phyloP scores from a whole-genome alignment of 2,888 invertebrate species.

The Electrophaes corylata region DNA sequence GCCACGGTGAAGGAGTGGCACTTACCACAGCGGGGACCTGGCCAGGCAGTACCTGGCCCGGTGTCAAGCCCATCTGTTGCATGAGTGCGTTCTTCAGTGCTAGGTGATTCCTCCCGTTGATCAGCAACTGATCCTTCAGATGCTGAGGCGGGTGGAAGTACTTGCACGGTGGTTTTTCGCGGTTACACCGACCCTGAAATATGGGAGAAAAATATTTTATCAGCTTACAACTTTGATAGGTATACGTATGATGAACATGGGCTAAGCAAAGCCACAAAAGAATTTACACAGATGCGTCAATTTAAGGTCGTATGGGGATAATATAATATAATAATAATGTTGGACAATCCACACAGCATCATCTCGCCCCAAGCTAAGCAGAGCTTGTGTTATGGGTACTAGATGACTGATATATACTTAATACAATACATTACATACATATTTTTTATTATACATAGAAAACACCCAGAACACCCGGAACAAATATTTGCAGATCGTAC shows the following conservation, averaged over 20 bases:
- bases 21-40: slow-evolving; percentile 97
- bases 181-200: slow-evolving; percentile 98
- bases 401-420: too few species aligned
- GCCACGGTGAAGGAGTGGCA: slow-evolving; percentile 46
- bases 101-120: slow-evolving; percentile 99
- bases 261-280: slow-evolving; percentile 13
- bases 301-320: slow-evolving; percentile 46
- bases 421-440: too few species aligned
- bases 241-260: slow-evolving; percentile 10
- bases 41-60: slow-evolving; percentile 96
- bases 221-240: too few species aligned
- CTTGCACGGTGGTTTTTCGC: slow-evolving; percentile 99
- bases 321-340: too few species aligned
- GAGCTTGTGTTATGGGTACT: too few species aligned
- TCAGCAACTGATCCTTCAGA: slow-evolving; percentile 99
- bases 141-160: slow-evolving; percentile 99
- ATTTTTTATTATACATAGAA: too few species aligned
- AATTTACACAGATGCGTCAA: slow-evolving; percentile 18
- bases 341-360: too few species aligned
- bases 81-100: slow-evolving; percentile 99
- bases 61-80: slow-evolving; percentile 97
- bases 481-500: too few species aligned
- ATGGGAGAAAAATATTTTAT: slow-evolving; percentile 29
- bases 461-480: too few species aligned
- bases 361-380: too few species aligned